Percentiles rank a stretch among this genome's conserved stretches.
Evolutionary conservation across 2,797 vertebrate genomes (phyloP).

Genomic region (Pangasius djambal): DNA sequence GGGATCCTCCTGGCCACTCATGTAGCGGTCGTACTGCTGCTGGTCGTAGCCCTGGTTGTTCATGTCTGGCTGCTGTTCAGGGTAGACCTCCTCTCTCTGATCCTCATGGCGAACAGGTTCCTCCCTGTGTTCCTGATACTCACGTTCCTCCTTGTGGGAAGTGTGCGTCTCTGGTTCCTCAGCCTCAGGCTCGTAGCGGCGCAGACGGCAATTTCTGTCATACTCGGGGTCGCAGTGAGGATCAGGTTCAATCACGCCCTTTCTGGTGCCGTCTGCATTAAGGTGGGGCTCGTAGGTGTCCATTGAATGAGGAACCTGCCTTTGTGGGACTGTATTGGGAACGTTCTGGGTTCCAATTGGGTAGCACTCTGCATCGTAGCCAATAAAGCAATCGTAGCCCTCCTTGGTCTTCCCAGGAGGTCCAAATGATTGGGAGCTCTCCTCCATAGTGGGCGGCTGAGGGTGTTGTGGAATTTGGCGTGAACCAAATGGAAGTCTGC

Average conservation of each 20-base stretch:
- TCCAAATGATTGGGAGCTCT: constrained; percentile 72
- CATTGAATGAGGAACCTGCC: constrained; percentile 57
- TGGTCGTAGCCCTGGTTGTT: constrained; percentile 54
- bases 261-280: constrained; percentile 68
- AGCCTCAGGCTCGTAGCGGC: constrained; percentile 64
- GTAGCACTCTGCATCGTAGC: constrained; percentile 78
- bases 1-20: constrained; percentile 80
- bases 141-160: constrained; percentile 30
- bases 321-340: constrained; percentile 62
- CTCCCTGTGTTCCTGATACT: constrained; percentile 54
- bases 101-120: constrained; percentile 53
- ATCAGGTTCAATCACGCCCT: constrained; percentile 75
- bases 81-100: constrained; percentile 65
- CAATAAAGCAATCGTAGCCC: constrained; percentile 80
- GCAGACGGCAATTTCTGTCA: constrained; percentile 77
- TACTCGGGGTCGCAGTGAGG: constrained; percentile 80
- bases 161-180: background rate
- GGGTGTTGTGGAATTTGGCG: constrained; percentile 62
- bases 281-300: constrained; percentile 76
- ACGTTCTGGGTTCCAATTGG: constrained; percentile 62
- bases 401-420: constrained; percentile 82
- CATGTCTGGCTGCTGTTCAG: constrained; percentile 42
- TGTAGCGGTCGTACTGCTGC: constrained; percentile 65
- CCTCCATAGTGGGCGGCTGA: constrained; percentile 62
- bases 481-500: constrained; percentile 56